phyloP scores from a whole-genome alignment of 1,140 invertebrate species.

The Panulirus ornatus region DNA sequence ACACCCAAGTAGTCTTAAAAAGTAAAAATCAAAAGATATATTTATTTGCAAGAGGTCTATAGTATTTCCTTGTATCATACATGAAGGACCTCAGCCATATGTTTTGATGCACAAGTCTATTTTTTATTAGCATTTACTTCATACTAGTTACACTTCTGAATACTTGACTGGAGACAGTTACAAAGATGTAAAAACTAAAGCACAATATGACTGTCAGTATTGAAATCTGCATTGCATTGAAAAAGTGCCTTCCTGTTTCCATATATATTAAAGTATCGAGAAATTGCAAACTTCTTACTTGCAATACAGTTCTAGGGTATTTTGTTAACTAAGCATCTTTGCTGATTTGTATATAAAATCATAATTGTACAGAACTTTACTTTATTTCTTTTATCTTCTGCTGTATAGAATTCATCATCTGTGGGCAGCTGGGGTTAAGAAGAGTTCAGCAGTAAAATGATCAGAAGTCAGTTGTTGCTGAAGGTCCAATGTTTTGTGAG shows the following conservation, averaged over 20 bases:
- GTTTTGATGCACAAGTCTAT: constrained; percentile 41
- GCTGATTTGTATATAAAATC: constrained; percentile 52
- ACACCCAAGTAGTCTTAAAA: neutral
- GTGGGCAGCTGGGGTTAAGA: constrained; percentile 45
- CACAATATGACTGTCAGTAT: constrained; percentile 57
- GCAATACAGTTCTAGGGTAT: constrained; percentile 49
- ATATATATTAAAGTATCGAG: constrained; percentile 50
- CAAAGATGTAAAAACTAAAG: constrained; percentile 48
- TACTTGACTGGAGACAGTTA: constrained; percentile 15
- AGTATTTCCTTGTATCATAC: neutral
- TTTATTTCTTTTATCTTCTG: constrained; percentile 42
- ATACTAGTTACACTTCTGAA: neutral
- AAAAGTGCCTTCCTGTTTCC: constrained; percentile 62
- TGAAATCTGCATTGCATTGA: constrained; percentile 59
- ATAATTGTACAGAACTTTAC: constrained; percentile 46
- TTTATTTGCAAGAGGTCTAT: neutral
- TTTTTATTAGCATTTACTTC: constrained; percentile 22
- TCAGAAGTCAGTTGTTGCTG: constrained; percentile 19
- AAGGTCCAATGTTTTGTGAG: constrained; percentile 42
- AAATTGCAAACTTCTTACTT: constrained; percentile 26
- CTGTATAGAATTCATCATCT: constrained; percentile 44
- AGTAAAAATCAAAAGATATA: constrained; percentile 19
- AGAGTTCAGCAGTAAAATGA: neutral
- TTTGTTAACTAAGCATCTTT: constrained; percentile 47
- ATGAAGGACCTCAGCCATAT: neutral